These are phyloP conservation scores for Otis tarda DNA, from an alignment of 2,113 vertebrate species.

Conservation along the genomic window DNA sequence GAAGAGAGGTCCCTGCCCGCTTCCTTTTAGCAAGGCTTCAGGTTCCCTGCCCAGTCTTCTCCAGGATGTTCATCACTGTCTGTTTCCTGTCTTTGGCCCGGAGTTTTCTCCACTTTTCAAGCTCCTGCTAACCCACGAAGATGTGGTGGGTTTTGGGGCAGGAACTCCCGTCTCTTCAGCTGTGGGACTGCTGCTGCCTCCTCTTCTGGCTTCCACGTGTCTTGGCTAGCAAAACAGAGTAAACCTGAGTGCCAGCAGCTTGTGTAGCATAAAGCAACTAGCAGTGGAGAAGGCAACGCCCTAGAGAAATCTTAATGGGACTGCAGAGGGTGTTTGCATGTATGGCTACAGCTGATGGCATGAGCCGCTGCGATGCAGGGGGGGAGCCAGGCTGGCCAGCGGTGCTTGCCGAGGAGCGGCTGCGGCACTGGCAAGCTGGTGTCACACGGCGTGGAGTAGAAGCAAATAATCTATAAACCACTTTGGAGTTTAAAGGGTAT, in stretches of 20 bases:
- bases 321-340: rapidly evolving
- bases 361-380: rapidly evolving
- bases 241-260: not conserved
- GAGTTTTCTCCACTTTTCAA: not conserved
- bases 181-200: not conserved
- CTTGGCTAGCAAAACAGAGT: not conserved
- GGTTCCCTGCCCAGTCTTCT: not conserved
- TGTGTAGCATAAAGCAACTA: not conserved
- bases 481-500: not conserved
- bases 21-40: not conserved
- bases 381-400: rapidly evolving
- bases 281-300: not conserved
- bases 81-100: not conserved
- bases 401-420: rapidly evolving
- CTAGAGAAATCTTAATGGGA: not conserved
- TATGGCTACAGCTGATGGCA: not conserved
- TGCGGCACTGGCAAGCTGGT: not conserved
- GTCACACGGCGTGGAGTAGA: rapidly evolving
- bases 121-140: not conserved
- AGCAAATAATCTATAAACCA: rapidly evolving
- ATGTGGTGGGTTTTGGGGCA: not conserved
- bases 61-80: not conserved
- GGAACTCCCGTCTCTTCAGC: not conserved
- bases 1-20: not conserved
- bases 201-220: not conserved